Conservation (phyloP, 1,140 invertebrate genomes). For the Caerostris extrusa region DNA sequence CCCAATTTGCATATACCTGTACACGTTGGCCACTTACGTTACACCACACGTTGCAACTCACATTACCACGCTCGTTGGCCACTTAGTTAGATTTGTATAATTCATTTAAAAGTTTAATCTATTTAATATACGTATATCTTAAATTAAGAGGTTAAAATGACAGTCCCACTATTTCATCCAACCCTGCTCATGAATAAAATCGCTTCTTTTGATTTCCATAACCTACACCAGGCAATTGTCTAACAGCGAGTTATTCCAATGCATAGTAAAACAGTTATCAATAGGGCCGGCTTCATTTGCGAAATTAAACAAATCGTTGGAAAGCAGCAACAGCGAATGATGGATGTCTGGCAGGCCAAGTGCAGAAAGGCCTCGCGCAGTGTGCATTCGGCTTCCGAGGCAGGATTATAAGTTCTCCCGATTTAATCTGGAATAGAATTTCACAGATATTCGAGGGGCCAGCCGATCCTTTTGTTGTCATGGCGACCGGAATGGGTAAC, state of each 20-base stretch:
- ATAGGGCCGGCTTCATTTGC: not conserved
- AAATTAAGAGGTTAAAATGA: too few relatives aligned
- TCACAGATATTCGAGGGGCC: constrained; percentile 53
- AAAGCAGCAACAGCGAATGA: not conserved
- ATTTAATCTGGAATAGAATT: constrained; percentile 75
- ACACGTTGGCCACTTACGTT: too few relatives aligned
- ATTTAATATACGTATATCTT: too few relatives aligned
- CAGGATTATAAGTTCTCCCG: constrained; percentile 62
- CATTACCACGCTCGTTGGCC: too few relatives aligned
- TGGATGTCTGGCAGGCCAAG: not conserved
- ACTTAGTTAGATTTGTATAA: too few relatives aligned
- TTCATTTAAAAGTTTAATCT: too few relatives aligned
- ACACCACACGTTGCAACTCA: too few relatives aligned
- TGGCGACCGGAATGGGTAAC: constrained; percentile 61
- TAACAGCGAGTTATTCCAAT: not conserved
- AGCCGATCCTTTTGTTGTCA: constrained; percentile 61
- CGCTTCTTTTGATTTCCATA: too few relatives aligned
- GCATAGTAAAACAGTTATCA: constrained; percentile 1
- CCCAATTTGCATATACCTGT: too few relatives aligned
- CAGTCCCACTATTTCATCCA: too few relatives aligned
- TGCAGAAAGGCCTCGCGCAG: not conserved
- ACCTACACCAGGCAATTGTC: too few relatives aligned
- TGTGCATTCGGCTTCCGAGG: constrained; percentile 37
- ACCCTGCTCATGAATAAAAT: too few relatives aligned
- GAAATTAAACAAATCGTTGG: constrained; percentile 31